Evolutionary conservation across 2,113 vertebrate species (phyloP).

Genomic region (Ceyx melanurus): DNA sequence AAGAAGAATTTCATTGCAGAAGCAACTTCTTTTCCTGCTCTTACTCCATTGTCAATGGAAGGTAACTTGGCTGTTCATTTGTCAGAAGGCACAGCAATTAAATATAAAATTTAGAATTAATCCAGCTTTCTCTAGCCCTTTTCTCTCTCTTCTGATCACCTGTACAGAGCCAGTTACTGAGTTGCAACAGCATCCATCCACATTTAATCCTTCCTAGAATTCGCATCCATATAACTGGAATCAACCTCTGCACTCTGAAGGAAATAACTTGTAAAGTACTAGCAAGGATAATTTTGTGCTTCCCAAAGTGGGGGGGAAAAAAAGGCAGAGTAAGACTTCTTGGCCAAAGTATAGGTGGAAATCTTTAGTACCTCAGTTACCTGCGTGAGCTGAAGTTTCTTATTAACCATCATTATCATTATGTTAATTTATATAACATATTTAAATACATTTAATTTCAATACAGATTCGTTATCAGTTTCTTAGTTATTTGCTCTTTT

Average conservation of each 20-base stretch:
- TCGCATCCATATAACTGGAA: not conserved
- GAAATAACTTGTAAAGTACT: not conserved
- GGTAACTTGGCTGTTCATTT: not conserved
- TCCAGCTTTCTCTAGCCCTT: not conserved
- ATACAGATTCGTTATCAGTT: not conserved
- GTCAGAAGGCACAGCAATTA: not conserved
- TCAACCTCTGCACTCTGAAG: not conserved
- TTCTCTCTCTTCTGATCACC: not conserved
- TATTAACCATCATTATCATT: not conserved
- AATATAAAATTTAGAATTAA: not conserved
- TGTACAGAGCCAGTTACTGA: not conserved
- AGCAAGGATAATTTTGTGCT: not conserved
- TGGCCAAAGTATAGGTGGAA: not conserved
- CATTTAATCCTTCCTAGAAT: not conserved
- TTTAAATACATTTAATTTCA: constrained; percentile 27
- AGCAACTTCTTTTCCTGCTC: not conserved
- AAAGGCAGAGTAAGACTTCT: not conserved
- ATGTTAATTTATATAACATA: not conserved
- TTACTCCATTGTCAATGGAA: not conserved
- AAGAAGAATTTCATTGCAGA: not conserved
- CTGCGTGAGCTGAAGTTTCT: fast-evolving
- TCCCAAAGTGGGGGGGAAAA: not conserved
- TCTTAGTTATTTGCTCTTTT: not conserved
- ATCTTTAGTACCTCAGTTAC: not conserved
- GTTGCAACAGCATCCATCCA: not conserved